Conservation (phyloP, 2,797 vertebrate species). For the Thamnophis elegans region DNA sequence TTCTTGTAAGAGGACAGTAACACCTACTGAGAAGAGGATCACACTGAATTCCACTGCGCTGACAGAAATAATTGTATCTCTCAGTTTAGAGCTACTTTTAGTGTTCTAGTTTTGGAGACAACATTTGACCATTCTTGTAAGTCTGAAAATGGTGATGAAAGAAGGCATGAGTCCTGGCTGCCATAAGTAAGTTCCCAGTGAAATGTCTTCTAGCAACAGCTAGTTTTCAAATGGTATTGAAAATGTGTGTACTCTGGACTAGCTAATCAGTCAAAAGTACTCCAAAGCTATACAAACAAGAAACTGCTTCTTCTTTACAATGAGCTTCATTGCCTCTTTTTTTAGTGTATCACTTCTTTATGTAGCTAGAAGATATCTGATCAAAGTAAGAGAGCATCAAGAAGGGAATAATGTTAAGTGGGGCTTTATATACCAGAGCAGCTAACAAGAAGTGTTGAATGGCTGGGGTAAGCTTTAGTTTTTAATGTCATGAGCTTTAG, state of each 20-base stretch:
- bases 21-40: not conserved
- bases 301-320: not conserved
- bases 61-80: not conserved
- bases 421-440: not conserved
- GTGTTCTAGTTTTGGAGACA: not conserved
- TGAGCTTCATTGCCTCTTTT: not conserved
- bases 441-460: not conserved
- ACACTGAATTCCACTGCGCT: not conserved
- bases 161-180: not conserved
- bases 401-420: not conserved
- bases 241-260: not conserved
- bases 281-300: not conserved
- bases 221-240: not conserved
- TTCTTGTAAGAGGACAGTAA: not conserved
- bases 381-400: not conserved
- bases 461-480: not conserved
- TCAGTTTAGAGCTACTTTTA: not conserved
- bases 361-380: not conserved
- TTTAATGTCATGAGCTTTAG: not conserved
- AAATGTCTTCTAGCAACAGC: not conserved
- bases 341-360: not conserved
- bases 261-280: not conserved
- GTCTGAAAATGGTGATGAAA: not conserved
- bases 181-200: not conserved
- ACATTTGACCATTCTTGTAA: not conserved